Evolutionary conservation across 2,888 invertebrate genomes (phyloP), one percentile per base, ranked within the genome.

Genomic region (Tetramorium bicarinatum): DNA sequence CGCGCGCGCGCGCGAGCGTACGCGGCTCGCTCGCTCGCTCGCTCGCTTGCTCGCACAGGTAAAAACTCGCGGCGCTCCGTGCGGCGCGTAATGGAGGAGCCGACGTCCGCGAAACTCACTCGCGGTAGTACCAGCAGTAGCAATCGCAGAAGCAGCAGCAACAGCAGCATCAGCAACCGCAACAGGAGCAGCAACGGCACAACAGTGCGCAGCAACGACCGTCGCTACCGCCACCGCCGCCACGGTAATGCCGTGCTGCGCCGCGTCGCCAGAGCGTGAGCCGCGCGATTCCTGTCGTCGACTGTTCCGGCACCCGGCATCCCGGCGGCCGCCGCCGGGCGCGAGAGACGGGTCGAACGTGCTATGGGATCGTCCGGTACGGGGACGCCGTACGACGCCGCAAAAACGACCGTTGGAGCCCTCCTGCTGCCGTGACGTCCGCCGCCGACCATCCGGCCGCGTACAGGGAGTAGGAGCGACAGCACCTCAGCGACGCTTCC

Each of bases 301-400:
- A 85, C 85, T 71, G 82, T 29, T 18, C n/a, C 66, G 67, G 25
- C 64, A 47, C 86, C 86, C 90, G 88, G 88, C 91, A 67, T 66
- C 52, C 52, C 67, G 76, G 76, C 76, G 67, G 52, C 88, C 86
- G 88, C 85, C 89, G 89, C 87, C 88, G 88, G 88, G 83, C 72
- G 64, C 84, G 79, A 85, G 82, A 86, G 85, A 61, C 88, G 84
- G 75, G 62, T 85, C 82, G 82, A 85, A 86, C 82, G 83, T 89
- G 83, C 85, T 85, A 89, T 89, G 91, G 88, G 80, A 89, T 89
- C 91, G 88, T 86, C 87, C 89, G 87, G 87, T 83, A 6, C 56
- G 56, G 47, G 71, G 79, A 79, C 18, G 79, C 79, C 79, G 76
- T 25, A 54, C 49, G 76, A 77, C 88, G 81, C 76, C 69, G 84